A percentile compares a stretch with the other conserved stretches of the same genome.
phyloP scores from a whole-genome alignment of 2,113 vertebrate genomes.

The rat (Rattus norvegicus) region GRCr8 NC_086022.1:179004501-179005000 shows the following conservation, averaged over 20 bases:
- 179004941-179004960: slow-evolving; percentile 14
- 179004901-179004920: slow-evolving; percentile 23
- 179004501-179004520: neutral
- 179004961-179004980: slow-evolving; percentile 36
- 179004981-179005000: slow-evolving; percentile 46
- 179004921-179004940: slow-evolving; percentile 45
- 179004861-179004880: neutral
- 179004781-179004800: neutral
- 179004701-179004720: no score
- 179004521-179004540: neutral
- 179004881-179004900: neutral
- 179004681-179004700: no score
- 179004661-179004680: no score
- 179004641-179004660: no score
- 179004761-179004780: no score
- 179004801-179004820: neutral
- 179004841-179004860: neutral
- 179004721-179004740: no score
- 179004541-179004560: neutral
- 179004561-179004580: slow-evolving; percentile 10
- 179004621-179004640: no score
- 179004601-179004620: no score
- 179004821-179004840: neutral
- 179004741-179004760: no score
- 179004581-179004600: no score